phyloP scores from a whole-genome alignment of 2,797 vertebrate genomes.

The Morus bassanus region DNA sequence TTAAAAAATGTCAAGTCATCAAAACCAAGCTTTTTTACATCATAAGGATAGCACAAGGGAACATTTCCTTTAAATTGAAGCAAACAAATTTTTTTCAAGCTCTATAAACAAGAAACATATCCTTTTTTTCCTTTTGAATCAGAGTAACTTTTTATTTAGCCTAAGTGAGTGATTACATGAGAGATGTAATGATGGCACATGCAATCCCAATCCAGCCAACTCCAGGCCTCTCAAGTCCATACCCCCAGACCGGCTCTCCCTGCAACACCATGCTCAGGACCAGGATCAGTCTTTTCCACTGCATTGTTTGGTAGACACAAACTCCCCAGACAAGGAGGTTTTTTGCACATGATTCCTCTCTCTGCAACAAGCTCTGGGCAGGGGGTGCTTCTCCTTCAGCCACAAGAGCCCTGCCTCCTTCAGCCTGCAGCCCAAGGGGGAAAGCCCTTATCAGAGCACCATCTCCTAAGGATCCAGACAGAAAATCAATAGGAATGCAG shows the following conservation, averaged over 20 bases:
- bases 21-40: background rate
- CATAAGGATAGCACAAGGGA: background rate
- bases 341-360: background rate
- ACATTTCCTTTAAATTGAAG: background rate
- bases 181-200: background rate
- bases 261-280: background rate
- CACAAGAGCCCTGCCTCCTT: background rate
- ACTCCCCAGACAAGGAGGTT: background rate
- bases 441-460: background rate
- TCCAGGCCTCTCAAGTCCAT: background rate
- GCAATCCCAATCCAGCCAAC: background rate
- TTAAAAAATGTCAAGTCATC: background rate
- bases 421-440: background rate
- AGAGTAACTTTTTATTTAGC: background rate
- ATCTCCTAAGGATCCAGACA: background rate
- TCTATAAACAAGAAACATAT: background rate
- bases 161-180: background rate
- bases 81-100: background rate
- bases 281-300: background rate
- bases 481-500: slow-evolving; percentile 30
- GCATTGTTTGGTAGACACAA: background rate
- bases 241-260: background rate
- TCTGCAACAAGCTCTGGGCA: background rate
- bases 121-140: background rate
- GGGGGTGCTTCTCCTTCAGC: background rate